These are phyloP conservation scores for Agrochola macilenta DNA, from an alignment of 2,888 invertebrate species.

Conservation along the genomic window DNA sequence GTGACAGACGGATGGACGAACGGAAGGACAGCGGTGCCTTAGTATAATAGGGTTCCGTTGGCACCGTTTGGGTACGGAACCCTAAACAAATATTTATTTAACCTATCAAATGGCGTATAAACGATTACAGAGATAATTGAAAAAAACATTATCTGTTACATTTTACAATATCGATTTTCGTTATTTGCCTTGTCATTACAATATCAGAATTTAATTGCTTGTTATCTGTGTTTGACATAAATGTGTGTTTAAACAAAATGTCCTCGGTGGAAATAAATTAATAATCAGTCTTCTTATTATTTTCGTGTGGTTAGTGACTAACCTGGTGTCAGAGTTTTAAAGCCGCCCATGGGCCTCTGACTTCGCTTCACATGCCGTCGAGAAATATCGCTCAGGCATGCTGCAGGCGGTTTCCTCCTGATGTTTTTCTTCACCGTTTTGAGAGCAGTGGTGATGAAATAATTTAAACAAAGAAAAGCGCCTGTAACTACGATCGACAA, in stretches of 20 bases:
- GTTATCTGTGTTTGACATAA: slow-evolving; percentile 22
- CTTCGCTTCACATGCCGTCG: too few relatives aligned
- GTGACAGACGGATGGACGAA: neutral
- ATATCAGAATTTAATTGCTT: slow-evolving; percentile 36
- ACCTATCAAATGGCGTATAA: slow-evolving; percentile 9
- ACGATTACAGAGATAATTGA: slow-evolving; percentile 29
- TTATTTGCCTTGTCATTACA: slow-evolving; percentile 9
- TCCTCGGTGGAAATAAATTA: neutral
- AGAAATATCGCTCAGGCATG: too few relatives aligned
- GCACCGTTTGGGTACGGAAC: neutral
- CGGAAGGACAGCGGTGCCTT: neutral
- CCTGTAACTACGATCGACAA: too few relatives aligned
- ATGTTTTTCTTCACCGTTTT: too few relatives aligned
- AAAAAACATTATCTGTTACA: slow-evolving; percentile 14
- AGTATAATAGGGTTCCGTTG: neutral
- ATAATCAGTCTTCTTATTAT: neutral
- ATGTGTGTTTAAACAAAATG: slow-evolving; percentile 16
- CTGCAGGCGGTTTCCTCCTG: too few relatives aligned
- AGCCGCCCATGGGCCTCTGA: too few relatives aligned
- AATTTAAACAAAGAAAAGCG: too few relatives aligned
- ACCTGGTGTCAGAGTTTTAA: too few relatives aligned
- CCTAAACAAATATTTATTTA: neutral
- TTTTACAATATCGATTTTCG: neutral
- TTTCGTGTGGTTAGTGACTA: too few relatives aligned
- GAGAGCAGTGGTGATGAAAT: too few relatives aligned